phyloP scores from a whole-genome alignment of 2,113 vertebrate species.

The Lynx canadensis region DNA sequence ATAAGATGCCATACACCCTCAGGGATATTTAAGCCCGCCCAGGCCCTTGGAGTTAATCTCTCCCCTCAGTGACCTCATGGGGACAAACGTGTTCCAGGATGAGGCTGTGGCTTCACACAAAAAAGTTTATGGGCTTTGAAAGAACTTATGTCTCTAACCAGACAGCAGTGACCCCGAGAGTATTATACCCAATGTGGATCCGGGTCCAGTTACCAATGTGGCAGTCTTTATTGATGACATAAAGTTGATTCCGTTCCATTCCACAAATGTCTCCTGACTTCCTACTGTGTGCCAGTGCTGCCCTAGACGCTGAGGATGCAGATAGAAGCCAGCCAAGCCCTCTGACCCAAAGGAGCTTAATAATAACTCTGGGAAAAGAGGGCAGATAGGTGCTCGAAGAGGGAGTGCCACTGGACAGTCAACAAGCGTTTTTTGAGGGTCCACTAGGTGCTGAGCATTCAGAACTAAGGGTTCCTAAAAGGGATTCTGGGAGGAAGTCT shows the following conservation, averaged over 20 bases:
- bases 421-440: background rate
- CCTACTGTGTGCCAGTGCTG: background rate
- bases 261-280: slow-evolving; percentile 38
- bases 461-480: background rate
- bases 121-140: slow-evolving; percentile 16
- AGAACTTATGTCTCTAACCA: background rate
- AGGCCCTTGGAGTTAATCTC: background rate
- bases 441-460: background rate
- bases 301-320: background rate
- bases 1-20: background rate
- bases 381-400: background rate
- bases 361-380: background rate
- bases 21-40: background rate
- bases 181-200: background rate
- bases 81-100: slow-evolving; percentile 31
- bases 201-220: background rate
- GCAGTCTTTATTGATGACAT: background rate
- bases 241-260: slow-evolving; percentile 13
- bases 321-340: background rate
- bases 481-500: background rate
- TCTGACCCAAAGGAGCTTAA: background rate
- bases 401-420: background rate
- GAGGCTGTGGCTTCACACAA: background rate
- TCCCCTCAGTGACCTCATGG: slow-evolving; percentile 44
- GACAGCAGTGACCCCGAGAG: background rate